phyloP scores from a whole-genome alignment of 2,113 vertebrate species.

The Butastur rufipennis region DNA sequence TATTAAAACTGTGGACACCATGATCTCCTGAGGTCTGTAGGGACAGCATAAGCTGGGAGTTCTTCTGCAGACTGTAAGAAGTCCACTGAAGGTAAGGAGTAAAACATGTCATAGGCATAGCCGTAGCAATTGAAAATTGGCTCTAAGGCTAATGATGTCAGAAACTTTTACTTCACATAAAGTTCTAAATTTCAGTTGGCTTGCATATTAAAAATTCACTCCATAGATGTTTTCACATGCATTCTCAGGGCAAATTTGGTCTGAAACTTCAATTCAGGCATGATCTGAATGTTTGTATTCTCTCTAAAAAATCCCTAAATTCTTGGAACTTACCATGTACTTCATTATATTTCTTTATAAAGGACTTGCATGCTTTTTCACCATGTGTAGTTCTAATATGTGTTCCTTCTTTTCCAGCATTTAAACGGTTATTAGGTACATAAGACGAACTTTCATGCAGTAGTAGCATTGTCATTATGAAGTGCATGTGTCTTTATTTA shows the following conservation, averaged over 20 bases:
- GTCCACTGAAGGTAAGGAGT: conserved; percentile 39
- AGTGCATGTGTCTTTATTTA: background rate
- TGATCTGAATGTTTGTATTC: background rate
- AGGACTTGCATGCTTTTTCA: conserved; percentile 22
- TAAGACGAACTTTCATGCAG: background rate
- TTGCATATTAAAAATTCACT: background rate
- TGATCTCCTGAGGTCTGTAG: conserved; percentile 52
- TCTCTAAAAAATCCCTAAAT: background rate
- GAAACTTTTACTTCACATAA: background rate
- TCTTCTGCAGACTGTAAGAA: conserved; percentile 48
- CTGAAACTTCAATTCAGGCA: background rate
- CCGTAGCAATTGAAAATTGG: background rate
- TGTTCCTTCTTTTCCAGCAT: background rate
- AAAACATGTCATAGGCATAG: background rate
- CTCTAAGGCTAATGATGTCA: background rate
- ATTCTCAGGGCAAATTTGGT: background rate
- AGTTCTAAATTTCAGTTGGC: background rate
- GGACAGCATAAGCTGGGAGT: conserved; percentile 29
- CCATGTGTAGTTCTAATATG: background rate
- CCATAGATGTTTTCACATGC: background rate
- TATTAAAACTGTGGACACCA: conserved; percentile 48
- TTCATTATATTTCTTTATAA: background rate
- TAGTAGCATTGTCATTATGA: background rate
- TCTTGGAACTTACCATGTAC: background rate
- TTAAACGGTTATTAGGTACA: background rate